Percentiles rank a stretch among this genome's conserved stretches.
phyloP scores from a whole-genome alignment of 2,113 vertebrate genomes.

The Glaucomys volans region DNA sequence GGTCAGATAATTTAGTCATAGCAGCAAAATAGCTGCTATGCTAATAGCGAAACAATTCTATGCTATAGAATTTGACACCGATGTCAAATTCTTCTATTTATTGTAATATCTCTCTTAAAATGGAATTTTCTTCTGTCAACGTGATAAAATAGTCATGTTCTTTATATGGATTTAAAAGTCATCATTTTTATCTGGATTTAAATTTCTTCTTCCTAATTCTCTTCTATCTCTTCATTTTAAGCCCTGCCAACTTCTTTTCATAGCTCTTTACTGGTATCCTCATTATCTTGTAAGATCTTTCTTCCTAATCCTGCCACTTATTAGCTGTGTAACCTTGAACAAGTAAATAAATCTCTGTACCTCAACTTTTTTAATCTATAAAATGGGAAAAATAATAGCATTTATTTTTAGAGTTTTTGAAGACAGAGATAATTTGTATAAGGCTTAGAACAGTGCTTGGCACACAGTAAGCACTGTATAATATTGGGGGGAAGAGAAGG shows the following conservation, averaged over 20 bases:
- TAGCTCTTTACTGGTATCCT: not conserved
- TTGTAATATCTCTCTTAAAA: not conserved
- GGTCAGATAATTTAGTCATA: too few species aligned
- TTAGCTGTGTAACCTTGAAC: not conserved
- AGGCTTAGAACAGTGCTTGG: not conserved
- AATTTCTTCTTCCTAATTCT: conserved; percentile 48
- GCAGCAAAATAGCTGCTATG: too few species aligned
- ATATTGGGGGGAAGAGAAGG: not conserved
- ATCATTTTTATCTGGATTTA: conserved; percentile 15
- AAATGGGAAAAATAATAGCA: not conserved
- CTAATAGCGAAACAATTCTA: too few species aligned
- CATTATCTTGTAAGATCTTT: conserved; percentile 40
- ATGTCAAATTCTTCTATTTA: conserved; percentile 31
- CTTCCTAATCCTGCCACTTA: conserved; percentile 35
- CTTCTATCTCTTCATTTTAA: conserved; percentile 11
- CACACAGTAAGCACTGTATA: not conserved
- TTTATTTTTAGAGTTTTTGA: not conserved
- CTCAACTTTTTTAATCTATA: not conserved
- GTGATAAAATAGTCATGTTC: not conserved
- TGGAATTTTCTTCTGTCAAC: not conserved
- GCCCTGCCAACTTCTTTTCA: not conserved
- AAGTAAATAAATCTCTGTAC: not conserved
- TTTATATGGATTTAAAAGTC: not conserved
- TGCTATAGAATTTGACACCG: too few species aligned
- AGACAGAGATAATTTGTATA: not conserved